Conservation (phyloP, 1,140 invertebrate species). For the Battus philenor region DNA sequence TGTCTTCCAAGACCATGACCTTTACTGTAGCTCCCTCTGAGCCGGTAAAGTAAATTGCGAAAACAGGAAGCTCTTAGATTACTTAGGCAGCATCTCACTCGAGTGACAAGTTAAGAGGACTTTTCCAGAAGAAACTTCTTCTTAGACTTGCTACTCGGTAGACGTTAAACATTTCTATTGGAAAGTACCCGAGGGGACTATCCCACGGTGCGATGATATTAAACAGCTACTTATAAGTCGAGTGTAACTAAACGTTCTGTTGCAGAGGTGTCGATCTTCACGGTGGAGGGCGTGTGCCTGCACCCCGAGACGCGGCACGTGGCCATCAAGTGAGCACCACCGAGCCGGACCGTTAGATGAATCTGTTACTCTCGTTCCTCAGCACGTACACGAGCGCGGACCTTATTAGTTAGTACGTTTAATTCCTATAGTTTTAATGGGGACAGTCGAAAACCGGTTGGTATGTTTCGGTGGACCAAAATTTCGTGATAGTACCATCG, state of each 20-base stretch:
- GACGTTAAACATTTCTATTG: too few species aligned
- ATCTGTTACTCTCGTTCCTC: constrained; percentile 28
- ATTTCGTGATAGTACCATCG: constrained; percentile 53
- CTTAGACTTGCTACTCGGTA: too few species aligned
- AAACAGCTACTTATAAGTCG: too few species aligned
- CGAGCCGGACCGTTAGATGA: constrained; percentile 24
- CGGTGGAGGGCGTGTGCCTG: constrained; percentile 89
- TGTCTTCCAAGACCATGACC: too few species aligned
- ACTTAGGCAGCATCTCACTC: too few species aligned
- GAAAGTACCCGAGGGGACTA: too few species aligned
- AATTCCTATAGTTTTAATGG: constrained; percentile 66
- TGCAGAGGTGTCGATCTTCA: constrained; percentile 95
- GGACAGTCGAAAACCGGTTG: constrained; percentile 45
- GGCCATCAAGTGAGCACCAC: constrained; percentile 52
- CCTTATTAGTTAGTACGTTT: constrained; percentile 53
- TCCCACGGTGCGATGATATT: too few species aligned
- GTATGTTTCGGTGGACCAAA: constrained; percentile 59
- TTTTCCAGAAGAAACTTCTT: too few species aligned
- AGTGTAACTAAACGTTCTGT: constrained; percentile 62
- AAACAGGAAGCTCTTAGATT: too few species aligned
- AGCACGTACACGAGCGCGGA: constrained; percentile 18
- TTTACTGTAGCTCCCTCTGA: too few species aligned
- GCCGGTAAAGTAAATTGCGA: too few species aligned
- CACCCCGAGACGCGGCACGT: constrained; percentile 78
- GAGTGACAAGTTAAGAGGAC: too few species aligned